These are phyloP conservation scores for Enteromius unitaeniatus DNA, from an alignment of 2,797 vertebrate species.

Conservation along the genomic window DNA sequence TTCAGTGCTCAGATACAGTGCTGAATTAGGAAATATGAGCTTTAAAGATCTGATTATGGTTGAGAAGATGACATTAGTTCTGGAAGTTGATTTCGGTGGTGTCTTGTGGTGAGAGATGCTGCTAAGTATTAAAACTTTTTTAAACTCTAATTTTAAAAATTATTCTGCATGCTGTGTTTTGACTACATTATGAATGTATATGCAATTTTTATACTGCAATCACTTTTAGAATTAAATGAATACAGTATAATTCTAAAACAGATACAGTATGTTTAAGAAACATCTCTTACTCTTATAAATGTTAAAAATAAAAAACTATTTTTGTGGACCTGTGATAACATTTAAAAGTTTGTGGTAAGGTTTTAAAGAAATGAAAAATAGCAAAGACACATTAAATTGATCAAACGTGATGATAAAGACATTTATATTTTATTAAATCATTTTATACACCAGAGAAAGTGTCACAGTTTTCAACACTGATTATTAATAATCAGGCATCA, in stretches of 20 bases:
- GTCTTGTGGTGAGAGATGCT: not conserved
- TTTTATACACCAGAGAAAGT: not conserved
- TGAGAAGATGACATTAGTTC: constrained; percentile 20
- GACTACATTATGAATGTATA: not conserved
- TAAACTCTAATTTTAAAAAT: not conserved
- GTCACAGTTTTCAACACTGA: not conserved
- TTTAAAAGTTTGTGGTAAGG: not conserved
- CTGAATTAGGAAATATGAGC: not conserved
- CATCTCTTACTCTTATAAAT: not conserved
- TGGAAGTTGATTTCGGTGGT: constrained; percentile 10
- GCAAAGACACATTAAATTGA: not conserved
- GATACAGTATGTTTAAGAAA: not conserved
- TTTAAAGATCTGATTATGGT: constrained; percentile 14
- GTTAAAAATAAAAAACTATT: not conserved
- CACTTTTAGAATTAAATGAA: not conserved
- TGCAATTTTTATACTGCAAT: not conserved
- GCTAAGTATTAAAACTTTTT: not conserved
- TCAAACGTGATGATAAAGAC: not conserved
- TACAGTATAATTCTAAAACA: not conserved
- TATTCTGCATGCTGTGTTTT: too few relatives aligned
- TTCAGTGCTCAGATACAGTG: not conserved
- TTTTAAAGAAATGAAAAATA: not conserved
- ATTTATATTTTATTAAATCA: not conserved
- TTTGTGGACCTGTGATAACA: not conserved
- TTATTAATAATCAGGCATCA: not conserved